Percentiles rank a stretch among this genome's conserved stretches.
These are phyloP conservation scores for Euborellia annulipes DNA, from an alignment of 1,140 invertebrate genomes.

Conservation along the genomic window DNA sequence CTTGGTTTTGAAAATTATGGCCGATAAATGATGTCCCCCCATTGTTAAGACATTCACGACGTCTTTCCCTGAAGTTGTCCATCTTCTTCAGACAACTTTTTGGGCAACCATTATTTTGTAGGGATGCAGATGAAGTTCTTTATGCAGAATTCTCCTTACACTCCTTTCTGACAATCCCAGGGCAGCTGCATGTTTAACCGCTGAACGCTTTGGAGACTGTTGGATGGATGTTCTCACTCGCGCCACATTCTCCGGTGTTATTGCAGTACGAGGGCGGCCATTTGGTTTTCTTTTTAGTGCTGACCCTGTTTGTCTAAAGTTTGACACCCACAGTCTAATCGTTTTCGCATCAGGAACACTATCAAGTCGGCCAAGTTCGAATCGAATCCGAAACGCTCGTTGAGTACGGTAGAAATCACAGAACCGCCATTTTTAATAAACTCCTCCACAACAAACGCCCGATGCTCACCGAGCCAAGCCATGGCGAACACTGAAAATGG, in stretches of 20 bases:
- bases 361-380: slow-evolving; percentile 9
- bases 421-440: slow-evolving; percentile 12
- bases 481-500: slow-evolving; percentile 11
- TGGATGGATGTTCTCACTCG: neutral
- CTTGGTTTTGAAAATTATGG: too few relatives aligned
- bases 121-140: too few relatives aligned
- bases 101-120: too few relatives aligned
- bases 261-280: slow-evolving; percentile 6
- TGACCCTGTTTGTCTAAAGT: slow-evolving; percentile 14
- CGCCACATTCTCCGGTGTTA: neutral
- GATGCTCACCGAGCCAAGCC: slow-evolving; percentile 12
- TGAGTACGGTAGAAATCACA: slow-evolving; percentile 10
- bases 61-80: too few relatives aligned
- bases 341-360: slow-evolving; percentile 11
- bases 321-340: slow-evolving; percentile 9
- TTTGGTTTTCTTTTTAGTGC: slow-evolving; percentile 13
- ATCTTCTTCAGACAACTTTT: too few relatives aligned
- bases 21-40: too few relatives aligned
- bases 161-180: too few relatives aligned
- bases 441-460: slow-evolving; percentile 14
- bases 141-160: too few relatives aligned
- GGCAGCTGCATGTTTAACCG: neutral
- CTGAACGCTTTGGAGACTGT: slow-evolving; percentile 1
- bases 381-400: slow-evolving; percentile 7
- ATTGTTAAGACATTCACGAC: too few relatives aligned